A percentile compares a stretch with the other conserved stretches of the same genome.
Evolutionary conservation across 1,140 invertebrate genomes (phyloP).

Genomic region (Berghia stephanieae): DNA sequence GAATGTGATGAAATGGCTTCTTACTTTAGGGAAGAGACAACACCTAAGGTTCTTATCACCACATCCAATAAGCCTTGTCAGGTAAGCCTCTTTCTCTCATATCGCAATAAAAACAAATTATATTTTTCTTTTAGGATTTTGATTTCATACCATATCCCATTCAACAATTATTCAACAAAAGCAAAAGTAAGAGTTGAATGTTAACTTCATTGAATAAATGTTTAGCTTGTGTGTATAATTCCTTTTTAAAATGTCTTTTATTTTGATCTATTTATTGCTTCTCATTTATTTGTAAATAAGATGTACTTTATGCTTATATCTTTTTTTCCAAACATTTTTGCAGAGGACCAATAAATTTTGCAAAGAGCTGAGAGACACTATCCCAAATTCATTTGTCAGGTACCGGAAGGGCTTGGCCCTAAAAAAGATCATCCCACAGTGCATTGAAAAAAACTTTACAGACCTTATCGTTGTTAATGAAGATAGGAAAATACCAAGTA

Average conservation of each 20-base stretch:
- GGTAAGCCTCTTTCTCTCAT: constrained; percentile 21
- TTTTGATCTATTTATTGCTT: not conserved
- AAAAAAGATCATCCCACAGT: constrained; percentile 90
- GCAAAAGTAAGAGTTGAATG: not conserved
- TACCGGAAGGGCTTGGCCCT: constrained; percentile 86
- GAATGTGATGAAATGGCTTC: constrained; percentile 86
- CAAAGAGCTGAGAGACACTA: constrained; percentile 86
- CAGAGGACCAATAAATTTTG: constrained; percentile 92
- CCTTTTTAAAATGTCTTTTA: not conserved
- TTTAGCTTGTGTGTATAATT: not conserved
- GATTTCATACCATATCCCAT: not conserved
- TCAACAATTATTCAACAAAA: not conserved
- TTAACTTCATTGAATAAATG: constrained; percentile 9
- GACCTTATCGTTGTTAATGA: constrained; percentile 95
- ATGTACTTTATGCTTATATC: not conserved
- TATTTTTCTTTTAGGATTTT: not conserved
- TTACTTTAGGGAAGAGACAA: constrained; percentile 86
- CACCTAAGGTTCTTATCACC: constrained; percentile 95
- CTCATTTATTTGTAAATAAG: not conserved
- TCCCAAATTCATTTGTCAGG: constrained; percentile 87
- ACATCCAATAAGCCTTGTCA: constrained; percentile 87
- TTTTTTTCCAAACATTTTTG: constrained; percentile 41
- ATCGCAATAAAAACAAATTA: not conserved
- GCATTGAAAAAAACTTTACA: constrained; percentile 80
- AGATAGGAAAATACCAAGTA: constrained; percentile 87